These are phyloP conservation scores for Peromyscus nudipes DNA, from an alignment of 2,797 vertebrate species.

Conservation along the genomic window DNA sequence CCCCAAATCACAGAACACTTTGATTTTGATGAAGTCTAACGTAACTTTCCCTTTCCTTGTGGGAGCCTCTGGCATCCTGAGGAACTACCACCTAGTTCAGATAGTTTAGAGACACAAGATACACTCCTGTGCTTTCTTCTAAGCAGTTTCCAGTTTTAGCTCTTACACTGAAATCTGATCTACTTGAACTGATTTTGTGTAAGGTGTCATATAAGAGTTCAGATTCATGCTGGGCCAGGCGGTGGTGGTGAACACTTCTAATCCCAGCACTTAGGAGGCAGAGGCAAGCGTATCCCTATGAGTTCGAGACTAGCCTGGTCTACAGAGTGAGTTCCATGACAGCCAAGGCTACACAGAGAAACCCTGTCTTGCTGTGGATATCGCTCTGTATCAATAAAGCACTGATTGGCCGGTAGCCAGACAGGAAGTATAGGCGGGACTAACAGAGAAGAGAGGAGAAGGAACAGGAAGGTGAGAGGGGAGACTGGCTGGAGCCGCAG, in stretches of 20 bases:
- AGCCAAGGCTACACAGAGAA: neutral
- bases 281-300: neutral
- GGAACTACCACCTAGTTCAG: neutral
- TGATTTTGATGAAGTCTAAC: neutral
- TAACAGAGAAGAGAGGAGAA: too few relatives aligned
- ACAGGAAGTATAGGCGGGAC: too few relatives aligned
- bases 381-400: too few relatives aligned
- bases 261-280: neutral
- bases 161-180: slow-evolving; percentile 1
- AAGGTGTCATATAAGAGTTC: neutral
- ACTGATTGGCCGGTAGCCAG: too few relatives aligned
- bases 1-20: too few relatives aligned
- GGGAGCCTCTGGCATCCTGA: neutral
- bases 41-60: neutral
- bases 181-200: neutral
- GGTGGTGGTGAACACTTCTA: neutral
- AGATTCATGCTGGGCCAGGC: neutral
- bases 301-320: neutral
- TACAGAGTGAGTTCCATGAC: neutral
- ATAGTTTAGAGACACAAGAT: neutral
- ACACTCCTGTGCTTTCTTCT: neutral
- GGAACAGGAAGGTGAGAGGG: too few relatives aligned
- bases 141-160: neutral
- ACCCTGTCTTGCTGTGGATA: neutral
- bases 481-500: too few relatives aligned